Evolutionary conservation across 2,888 invertebrate species (phyloP), one percentile per base, ranked within the genome.

Genomic region (Nymphalis polychloros): DNA sequence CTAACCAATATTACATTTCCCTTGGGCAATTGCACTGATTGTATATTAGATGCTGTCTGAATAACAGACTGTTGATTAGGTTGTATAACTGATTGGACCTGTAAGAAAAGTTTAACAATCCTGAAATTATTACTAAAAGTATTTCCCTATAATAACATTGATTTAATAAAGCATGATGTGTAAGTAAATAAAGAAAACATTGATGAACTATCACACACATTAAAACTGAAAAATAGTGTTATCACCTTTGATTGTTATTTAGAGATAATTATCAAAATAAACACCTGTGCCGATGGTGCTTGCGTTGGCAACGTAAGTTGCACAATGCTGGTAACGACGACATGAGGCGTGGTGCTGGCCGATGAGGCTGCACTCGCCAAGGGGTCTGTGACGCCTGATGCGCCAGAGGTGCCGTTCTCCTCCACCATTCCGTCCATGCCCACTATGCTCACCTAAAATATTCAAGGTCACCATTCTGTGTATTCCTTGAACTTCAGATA

Each of bases 11-110:
- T 97, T 77, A 98, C 97, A 93, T 97, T 97, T 82, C 96, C 96
- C 93, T 97, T 97, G 76, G 96, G 95, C 86, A 97, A 93, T 85
- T 95, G 94, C 84, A 97, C 95, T 79, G 96, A 95, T 85, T 96
- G 96, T 78, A 96, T 94, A 85, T 96, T 97, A 65, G 97, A 95
- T 75, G 97, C 97, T 73, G 97, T 97, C 93, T 98, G 98, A 88
- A 98, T 98, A 64, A 98, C 98, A 76, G 98, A 98, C 86, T 98
- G 98, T 87, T 98, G 98, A 89, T 97, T 98, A 74, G 97, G 96
- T 93, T 98, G 98, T 88, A 98, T 98, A 74, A 98, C 98, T 79
- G 98, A 97, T 90, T 98, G 98, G 75, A 97, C 97, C 96, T 97
- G 93, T 67, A 94, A 89, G 74, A 75, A 74, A 71, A 70, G 60